A percentile compares a stretch with the other conserved stretches of the same genome.
phyloP scores from a whole-genome alignment of 2,888 invertebrate genomes.

The Dasypolia templi region DNA sequence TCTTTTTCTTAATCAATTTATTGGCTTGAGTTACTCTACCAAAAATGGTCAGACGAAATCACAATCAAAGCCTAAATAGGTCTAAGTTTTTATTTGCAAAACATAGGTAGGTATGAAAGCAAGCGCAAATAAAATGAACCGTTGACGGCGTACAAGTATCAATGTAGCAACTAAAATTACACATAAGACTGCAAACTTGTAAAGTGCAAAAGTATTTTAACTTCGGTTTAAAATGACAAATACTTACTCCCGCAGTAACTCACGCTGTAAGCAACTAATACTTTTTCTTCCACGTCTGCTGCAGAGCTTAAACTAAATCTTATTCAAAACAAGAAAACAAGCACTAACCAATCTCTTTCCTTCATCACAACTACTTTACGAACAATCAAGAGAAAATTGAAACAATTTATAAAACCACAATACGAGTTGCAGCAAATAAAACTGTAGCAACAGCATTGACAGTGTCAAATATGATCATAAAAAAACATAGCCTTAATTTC shows the following conservation, averaged over 20 bases:
- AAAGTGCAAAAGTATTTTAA: slow-evolving; percentile 5
- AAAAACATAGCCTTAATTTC: not conserved
- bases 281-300: slow-evolving; percentile 55
- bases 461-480: slow-evolving; percentile 79
- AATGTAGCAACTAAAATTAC: not conserved
- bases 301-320: slow-evolving; percentile 63
- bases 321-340: slow-evolving; percentile 58
- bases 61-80: no score
- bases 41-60: no score
- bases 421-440: slow-evolving; percentile 49
- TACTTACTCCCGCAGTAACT: slow-evolving; percentile 37
- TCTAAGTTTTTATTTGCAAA: not conserved
- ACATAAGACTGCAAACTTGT: not conserved
- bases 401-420: slow-evolving; percentile 54
- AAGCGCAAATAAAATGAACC: not conserved
- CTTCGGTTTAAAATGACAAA: slow-evolving; percentile 37
- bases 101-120: not conserved
- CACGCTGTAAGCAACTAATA: slow-evolving; percentile 37
- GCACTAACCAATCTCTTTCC: slow-evolving; percentile 54
- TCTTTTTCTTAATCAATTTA: no score
- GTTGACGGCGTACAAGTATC: not conserved
- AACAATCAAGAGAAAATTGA: slow-evolving; percentile 63
- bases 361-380: slow-evolving; percentile 57
- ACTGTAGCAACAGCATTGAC: slow-evolving; percentile 76
- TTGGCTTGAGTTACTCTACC: not conserved